Base-by-base conservation (phyloP, 2,113 vertebrate species). In the Pogona vitticeps region DNA sequence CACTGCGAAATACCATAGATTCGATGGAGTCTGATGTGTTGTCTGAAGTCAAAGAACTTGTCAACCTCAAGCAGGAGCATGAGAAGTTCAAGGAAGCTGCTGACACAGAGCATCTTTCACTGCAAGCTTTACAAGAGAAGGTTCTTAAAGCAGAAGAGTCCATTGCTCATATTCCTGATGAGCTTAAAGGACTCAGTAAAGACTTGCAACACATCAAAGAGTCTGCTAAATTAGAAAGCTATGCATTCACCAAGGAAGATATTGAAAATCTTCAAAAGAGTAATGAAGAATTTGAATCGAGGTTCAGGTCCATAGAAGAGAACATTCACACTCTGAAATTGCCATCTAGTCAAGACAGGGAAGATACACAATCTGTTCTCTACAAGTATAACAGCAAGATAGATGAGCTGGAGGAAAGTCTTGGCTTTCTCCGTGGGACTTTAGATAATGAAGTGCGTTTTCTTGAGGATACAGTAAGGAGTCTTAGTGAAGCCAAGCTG, bases 31-130 rank as follows among this genome's bases (percentile, higher is more conserved):
- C 96, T 0, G 98, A 98, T 88, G 97, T 99, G 56, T 98, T 98
- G 88, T 98, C 97, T 0, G 98, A 98, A 93, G 98, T 98, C 93
- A 94, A 96, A 85, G 98, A 99, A 89, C 97, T 99, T 33, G 95
- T 96, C 56, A 98, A 96, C 3, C 94, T 99, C 91, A 97, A 97
- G 36, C 94, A 97, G 91, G 98, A 98, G 88, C 96, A 98, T 2
- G 95, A 97, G 83, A 93, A 95, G 3, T 96, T 98, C 91, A 97
- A 98, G 94, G 95, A 96, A 67, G 94, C 95, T 5, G 94, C 98
- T 0, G 93, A 95, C 52, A 89, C 90, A 0, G 96, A 97, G 86
- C 97, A 96, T 23, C 96, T 97, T 70, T 96, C 96, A 3, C 79
- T 97, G 15, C 96, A 97, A n/a, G 92, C 91, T 67, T 96, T 99